Base-by-base conservation (phyloP, 1,140 invertebrate genomes). In the Dreissena rostriformis region DNA sequence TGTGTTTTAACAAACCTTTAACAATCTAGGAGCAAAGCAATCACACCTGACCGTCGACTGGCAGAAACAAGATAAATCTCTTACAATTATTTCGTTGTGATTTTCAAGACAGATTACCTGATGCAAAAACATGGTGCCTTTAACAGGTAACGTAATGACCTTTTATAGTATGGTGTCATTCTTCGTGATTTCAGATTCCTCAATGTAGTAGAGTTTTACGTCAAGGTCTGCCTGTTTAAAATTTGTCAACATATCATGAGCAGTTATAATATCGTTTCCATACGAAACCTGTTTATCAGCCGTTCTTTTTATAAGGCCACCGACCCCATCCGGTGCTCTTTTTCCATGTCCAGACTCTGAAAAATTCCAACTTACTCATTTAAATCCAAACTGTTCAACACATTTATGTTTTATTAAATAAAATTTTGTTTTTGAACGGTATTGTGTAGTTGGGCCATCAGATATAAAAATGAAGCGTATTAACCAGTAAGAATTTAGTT, bases 401-500 rank as follows among this genome's bases (percentile, higher is more conserved):
- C 19, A 28, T 28, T 19, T 67, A 12, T 28, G 19, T 19, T 28
- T 28, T 24, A 19, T 22, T 28, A 67, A 22, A 24, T 67, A 67
- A 24, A 67, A 67, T 15, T 67, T 67, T 12, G 12, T 67, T 28
- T 19, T 67, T 19, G 19, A 22, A 11, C 65, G 65, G 22, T 67
- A 67, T 24, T 67, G 65, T 15, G 65, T 67, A 24, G 65, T 67
- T 15, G 65, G 65, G 11, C 65, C 65, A 67, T 67, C 65, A 28
- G 19, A 52, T 93, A 93, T 92, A 94, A 92, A 61, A 93, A 91
- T 19, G n/a, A 90, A 88, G 7, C 93, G 93, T 87, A 94, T 94
- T 15, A 93, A 94, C 90, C 94, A 93, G 10, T 92, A 92, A 55
- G 92, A 87, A 89, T 93, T 92, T 53, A 84, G 89, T 39, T 73